Base-by-base conservation (phyloP, 2,888 invertebrate genomes). In the Latrodectus hesperus region DNA sequence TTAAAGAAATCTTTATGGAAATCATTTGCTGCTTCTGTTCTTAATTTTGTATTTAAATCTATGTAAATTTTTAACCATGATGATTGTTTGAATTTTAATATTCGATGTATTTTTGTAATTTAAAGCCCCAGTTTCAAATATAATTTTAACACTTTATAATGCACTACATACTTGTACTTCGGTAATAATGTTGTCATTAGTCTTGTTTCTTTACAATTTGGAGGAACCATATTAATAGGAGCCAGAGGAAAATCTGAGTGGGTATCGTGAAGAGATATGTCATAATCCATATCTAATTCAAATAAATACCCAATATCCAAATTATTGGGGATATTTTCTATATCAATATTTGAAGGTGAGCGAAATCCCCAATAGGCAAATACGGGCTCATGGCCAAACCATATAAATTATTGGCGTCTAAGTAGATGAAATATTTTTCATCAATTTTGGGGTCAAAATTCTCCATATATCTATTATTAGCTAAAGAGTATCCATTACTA, bases 81-180 rank as follows among this genome's bases (percentile, higher is more conserved):
- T 9, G 12, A 60, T n/a, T 60, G 60, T 16, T 11, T 60, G 60
- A 11, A 60, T n/a, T 60, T 12, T 6, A 60, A n/a, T 16, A 11
- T n/a, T 9, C 60, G 12, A 60, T 60, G 60, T 16, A 60, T n/a
- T n/a, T 60, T 60, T n/a, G 14, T 60, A 10, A 60, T 16, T 60
- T 16, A 9, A 16, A 10, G n/a, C n/a, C 60, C 60, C 3, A 16
- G 60, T 60, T 60, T 12, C n/a, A 60, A 60, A n/a, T 60, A 60
- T 12, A 60, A 60, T n/a, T 91, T 90, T 51, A 92, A 90, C 75
- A 91, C 91, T 38, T 89, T 68, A 89, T 92, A 91, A 89, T 92
- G 91, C 22, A 92, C 90, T 1, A 92, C 89, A 89, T 92, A 92
- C 64, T 90, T 83, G 73, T 84, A 68, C 75, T 90, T 88, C 10